These are phyloP conservation scores for Sthenelais limicola DNA, from an alignment of 2,888 invertebrate species.

Conservation along the genomic window DNA sequence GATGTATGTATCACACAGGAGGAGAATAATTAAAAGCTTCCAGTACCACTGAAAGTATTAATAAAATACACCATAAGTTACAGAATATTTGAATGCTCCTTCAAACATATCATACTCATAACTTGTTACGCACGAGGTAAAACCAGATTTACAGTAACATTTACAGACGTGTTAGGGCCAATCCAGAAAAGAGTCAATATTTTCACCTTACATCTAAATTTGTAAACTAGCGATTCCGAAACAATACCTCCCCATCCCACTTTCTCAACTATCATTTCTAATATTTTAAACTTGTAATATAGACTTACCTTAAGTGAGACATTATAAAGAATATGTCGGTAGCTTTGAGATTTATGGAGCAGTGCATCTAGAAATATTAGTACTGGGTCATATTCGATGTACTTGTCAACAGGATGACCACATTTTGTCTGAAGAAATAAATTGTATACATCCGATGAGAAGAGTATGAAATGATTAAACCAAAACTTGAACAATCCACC, in stretches of 20 bases:
- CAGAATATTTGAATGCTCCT: too few species aligned
- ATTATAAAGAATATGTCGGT: constrained; percentile 88
- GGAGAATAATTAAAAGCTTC: constrained; percentile 32
- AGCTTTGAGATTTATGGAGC: constrained; percentile 85
- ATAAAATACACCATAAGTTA: too few species aligned
- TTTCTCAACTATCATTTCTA: too few species aligned
- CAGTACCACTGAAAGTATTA: constrained; percentile 34
- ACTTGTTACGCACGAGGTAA: too few species aligned
- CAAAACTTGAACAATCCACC: background rate
- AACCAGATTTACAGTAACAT: too few species aligned
- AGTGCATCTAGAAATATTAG: constrained; percentile 89
- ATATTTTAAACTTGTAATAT: too few species aligned
- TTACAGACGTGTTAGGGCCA: too few species aligned
- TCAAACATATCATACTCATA: too few species aligned
- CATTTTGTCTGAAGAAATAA: constrained; percentile 79
- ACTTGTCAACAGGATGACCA: constrained; percentile 85
- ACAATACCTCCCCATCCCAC: too few species aligned
- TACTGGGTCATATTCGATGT: constrained; percentile 91
- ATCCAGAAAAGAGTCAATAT: too few species aligned
- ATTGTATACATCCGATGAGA: background rate
- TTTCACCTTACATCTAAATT: too few species aligned
- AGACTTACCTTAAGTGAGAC: constrained; percentile 81
- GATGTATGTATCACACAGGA: constrained; percentile 37
- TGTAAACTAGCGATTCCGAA: too few species aligned
- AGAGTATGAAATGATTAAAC: background rate